These are phyloP conservation scores for Atherix ibis DNA, from an alignment of 2,888 invertebrate species.

Conservation along the genomic window DNA sequence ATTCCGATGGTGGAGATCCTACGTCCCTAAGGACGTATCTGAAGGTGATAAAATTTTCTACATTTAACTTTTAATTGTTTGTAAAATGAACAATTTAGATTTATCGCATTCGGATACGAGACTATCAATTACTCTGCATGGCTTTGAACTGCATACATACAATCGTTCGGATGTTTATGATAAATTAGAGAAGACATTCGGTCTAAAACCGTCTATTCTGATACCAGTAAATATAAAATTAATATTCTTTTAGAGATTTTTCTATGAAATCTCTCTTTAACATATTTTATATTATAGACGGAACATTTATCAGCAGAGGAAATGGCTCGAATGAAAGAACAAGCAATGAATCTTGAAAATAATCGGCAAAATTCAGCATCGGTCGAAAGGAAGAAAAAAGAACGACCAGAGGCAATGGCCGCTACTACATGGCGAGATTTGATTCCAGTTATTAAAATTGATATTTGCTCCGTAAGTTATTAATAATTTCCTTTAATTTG, in stretches of 20 bases:
- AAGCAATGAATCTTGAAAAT: slow-evolving; percentile 46
- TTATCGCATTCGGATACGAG: slow-evolving; percentile 89
- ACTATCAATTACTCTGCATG: slow-evolving; percentile 79
- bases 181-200: slow-evolving; percentile 75
- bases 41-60: too few species aligned
- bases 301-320: slow-evolving; percentile 40
- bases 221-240: slow-evolving; percentile 25
- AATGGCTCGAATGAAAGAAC: slow-evolving; percentile 37
- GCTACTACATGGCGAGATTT: slow-evolving; percentile 88
- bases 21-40: slow-evolving; percentile 85
- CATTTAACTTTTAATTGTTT: too few species aligned
- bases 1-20: slow-evolving; percentile 96
- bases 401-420: slow-evolving; percentile 64
- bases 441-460: slow-evolving; percentile 90
- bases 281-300: slow-evolving; percentile 21
- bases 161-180: slow-evolving; percentile 81
- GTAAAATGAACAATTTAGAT: too few species aligned
- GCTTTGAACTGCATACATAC: slow-evolving; percentile 88
- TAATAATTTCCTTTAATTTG: neutral
- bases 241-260: neutral
- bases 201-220: slow-evolving; percentile 62
- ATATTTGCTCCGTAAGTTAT: slow-evolving; percentile 60
- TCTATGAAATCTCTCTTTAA: neutral
- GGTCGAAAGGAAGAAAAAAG: slow-evolving; percentile 29
- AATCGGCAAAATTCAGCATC: slow-evolving; percentile 37